These are phyloP conservation scores for Polydrusus pterygomalis DNA, from an alignment of 2,888 invertebrate genomes.

Conservation along the genomic window DNA sequence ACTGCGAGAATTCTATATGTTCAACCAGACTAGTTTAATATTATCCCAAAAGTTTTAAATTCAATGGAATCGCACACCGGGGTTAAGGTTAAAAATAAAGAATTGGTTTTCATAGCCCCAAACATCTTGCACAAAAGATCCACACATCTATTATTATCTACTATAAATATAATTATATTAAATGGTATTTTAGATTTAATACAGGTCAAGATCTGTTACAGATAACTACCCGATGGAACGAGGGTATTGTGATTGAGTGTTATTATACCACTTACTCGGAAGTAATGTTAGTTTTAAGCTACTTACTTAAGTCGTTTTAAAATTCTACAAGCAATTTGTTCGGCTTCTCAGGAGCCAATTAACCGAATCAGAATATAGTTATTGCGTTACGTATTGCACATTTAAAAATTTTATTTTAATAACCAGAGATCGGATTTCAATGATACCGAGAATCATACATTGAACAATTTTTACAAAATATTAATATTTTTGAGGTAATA, in stretches of 20 bases:
- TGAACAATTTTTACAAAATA: too few relatives aligned
- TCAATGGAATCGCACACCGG: too few relatives aligned
- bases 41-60: too few relatives aligned
- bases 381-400: neutral
- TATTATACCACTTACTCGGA: conserved; percentile 9
- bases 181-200: neutral
- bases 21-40: too few relatives aligned
- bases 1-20: too few relatives aligned
- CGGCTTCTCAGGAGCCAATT: neutral
- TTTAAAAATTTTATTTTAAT: neutral
- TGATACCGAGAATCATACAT: too few relatives aligned
- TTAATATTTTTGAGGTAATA: too few relatives aligned
- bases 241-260: conserved; percentile 17
- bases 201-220: conserved; percentile 16
- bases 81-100: too few relatives aligned
- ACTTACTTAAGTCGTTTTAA: conserved; percentile 5
- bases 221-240: conserved; percentile 12
- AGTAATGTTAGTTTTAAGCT: conserved; percentile 16
- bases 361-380: neutral
- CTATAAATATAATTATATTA: neutral
- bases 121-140: too few relatives aligned
- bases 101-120: too few relatives aligned
- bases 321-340: conserved; percentile 5
- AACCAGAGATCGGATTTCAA: neutral
- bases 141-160: too few relatives aligned